phyloP scores from a whole-genome alignment of 2,797 vertebrate genomes.

The Microcaecilia unicolor region DNA sequence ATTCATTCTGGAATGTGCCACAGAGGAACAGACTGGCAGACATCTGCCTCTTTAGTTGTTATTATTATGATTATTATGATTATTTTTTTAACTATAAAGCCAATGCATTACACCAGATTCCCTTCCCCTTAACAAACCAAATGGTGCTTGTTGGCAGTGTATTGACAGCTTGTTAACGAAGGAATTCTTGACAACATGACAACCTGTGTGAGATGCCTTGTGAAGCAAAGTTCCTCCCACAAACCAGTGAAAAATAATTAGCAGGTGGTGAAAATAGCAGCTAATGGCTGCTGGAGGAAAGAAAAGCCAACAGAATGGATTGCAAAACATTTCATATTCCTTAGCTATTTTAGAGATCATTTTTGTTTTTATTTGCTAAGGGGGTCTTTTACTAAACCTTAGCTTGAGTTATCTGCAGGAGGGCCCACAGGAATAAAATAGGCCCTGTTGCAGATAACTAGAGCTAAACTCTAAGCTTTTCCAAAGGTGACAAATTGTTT shows the following conservation, averaged over 20 bases:
- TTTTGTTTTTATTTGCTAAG: too few species aligned
- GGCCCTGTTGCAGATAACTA: too few species aligned
- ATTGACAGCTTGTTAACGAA: slow-evolving; percentile 70
- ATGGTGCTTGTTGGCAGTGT: slow-evolving; percentile 54
- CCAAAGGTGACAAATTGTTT: too few species aligned
- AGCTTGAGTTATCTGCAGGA: too few species aligned
- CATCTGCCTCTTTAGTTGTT: slow-evolving; percentile 58
- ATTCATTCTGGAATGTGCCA: slow-evolving; percentile 10
- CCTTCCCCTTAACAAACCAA: slow-evolving; percentile 54
- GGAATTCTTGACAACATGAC: slow-evolving; percentile 66
- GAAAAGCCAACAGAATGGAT: slow-evolving; percentile 30
- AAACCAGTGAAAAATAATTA: slow-evolving; percentile 51
- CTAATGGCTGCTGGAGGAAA: slow-evolving; percentile 26
- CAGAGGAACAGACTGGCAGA: slow-evolving; percentile 60
- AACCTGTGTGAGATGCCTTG: slow-evolving; percentile 52
- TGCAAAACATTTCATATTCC: slow-evolving; percentile 21
- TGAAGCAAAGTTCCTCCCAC: slow-evolving; percentile 49
- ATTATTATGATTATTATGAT: slow-evolving; percentile 43
- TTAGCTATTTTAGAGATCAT: too few species aligned
- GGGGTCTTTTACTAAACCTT: too few species aligned
- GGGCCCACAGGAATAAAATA: too few species aligned
- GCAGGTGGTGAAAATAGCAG: slow-evolving; percentile 54
- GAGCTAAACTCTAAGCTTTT: too few species aligned
- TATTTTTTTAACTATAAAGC: slow-evolving; percentile 30
- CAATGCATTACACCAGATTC: slow-evolving; percentile 50